Percentiles rank a stretch among this genome's conserved stretches.
These are phyloP conservation scores for Hypomecis punctinalis DNA, from an alignment of 2,888 invertebrate genomes.

Conservation along the genomic window DNA sequence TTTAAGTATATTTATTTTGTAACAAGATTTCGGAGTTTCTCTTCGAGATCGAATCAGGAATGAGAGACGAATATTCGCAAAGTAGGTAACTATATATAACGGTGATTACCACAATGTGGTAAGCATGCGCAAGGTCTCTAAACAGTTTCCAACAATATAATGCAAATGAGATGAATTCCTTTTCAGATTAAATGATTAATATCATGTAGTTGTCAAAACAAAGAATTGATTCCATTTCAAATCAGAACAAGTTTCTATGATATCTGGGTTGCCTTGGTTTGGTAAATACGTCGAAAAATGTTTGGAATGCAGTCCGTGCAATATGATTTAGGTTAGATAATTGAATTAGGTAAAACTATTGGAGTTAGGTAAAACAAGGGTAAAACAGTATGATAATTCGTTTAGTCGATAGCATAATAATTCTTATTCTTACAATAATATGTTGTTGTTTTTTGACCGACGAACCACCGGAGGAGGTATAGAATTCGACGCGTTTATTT, in stretches of 20 bases:
- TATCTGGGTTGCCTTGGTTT: conserved; percentile 35
- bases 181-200: neutral
- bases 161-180: conserved; percentile 3
- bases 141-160: neutral
- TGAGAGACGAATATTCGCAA: too few relatives aligned
- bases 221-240: neutral
- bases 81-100: neutral
- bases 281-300: conserved; percentile 4
- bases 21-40: neutral
- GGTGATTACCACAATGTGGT: neutral
- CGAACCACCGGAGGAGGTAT: too few relatives aligned
- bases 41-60: too few relatives aligned
- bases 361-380: too few relatives aligned
- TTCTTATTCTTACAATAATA: too few relatives aligned
- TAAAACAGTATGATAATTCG: too few relatives aligned
- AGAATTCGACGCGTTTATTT: too few relatives aligned
- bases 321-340: neutral
- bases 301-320: conserved; percentile 20
- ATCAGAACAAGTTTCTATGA: neutral
- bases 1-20: too few relatives aligned
- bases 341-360: too few relatives aligned
- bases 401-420: too few relatives aligned
- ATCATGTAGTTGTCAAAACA: neutral
- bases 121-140: neutral
- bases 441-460: too few relatives aligned